Evolutionary conservation across 2,888 invertebrate genomes (phyloP), one percentile per base, ranked within the genome.

Genomic region (Coecobrya sp.): DNA sequence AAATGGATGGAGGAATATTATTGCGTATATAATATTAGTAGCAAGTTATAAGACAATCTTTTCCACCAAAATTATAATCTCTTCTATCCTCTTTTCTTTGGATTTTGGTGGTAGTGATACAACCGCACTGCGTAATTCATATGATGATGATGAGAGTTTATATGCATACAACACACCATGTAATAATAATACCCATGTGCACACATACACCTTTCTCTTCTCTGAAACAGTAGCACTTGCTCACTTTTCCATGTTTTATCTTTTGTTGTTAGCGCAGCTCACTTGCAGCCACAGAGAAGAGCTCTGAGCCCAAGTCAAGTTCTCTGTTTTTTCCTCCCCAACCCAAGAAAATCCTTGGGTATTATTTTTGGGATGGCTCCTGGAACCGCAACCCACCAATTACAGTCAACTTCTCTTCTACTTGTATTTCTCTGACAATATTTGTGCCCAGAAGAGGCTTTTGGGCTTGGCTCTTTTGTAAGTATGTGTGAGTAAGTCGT

Each of bases 331-430:
- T 86, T 25, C 86, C 62, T 45, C 10, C 73, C 65, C 86, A 55
- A 81, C 42, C 79, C 91, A 91, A 86, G 91, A 81, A 91, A 91
- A 91, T 91, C 91, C 91, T 62, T 79, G 42, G 45, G 86, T 81
- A 81, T 86, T 86, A 81, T 91, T 91, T 94, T 90, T 89, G 93
- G 94, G 94, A 93, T 85, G 94, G 94, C 92, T 93, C 93, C 70
- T 55, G 79, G 82, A 89, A 92, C 92, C 93, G 92, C 92, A 93
- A 92, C 93, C 94, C 93, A 94, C 94, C 94, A 94, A 94, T 94
- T 94, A 94, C 92, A 93, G 91, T 81, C 65, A 86, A 81, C 85
- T 86, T 81, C 79, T 85, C 79, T 81, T 10, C 13, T 85, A 16
- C 36, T 36, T 59, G 55, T 30, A 52, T 49, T n/a, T 52, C 82